Conservation (phyloP, 2,113 vertebrate genomes). For the Amblyopsis rosae region DNA sequence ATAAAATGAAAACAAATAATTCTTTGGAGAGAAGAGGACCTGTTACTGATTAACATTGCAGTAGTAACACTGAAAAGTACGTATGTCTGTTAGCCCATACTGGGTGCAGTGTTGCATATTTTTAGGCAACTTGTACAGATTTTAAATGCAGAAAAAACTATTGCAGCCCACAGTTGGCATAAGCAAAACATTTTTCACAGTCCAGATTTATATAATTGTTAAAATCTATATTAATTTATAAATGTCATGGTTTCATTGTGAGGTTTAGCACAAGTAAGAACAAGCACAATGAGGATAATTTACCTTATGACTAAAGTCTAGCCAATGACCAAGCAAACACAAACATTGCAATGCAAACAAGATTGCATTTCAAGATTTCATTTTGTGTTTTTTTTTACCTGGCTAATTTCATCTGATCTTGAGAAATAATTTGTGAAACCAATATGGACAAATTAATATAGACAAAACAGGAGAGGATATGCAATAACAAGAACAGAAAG, state of each 20-base stretch:
- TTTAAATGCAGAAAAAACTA: conserved; percentile 19
- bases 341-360: conserved; percentile 28
- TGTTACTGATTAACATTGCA: conserved; percentile 14
- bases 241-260: conserved; percentile 20
- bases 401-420: too few species aligned
- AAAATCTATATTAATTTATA: conserved; percentile 22
- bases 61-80: conserved; percentile 28
- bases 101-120: conserved; percentile 47
- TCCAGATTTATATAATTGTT: conserved; percentile 21
- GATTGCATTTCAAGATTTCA: not conserved
- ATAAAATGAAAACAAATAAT: conserved; percentile 25
- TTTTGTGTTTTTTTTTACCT: not conserved
- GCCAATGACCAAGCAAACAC: not conserved
- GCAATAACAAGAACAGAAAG: not conserved
- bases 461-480: not conserved
- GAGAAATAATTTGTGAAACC: conserved; percentile 3
- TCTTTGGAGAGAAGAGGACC: conserved; percentile 41
- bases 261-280: conserved; percentile 36
- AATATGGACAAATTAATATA: not conserved
- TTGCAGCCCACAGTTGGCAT: conserved; percentile 6
- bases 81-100: conserved; percentile 19
- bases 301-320: conserved; percentile 6
- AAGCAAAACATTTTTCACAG: conserved; percentile 4
- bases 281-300: conserved; percentile 1
- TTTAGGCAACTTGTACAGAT: conserved; percentile 22